These are phyloP conservation scores for Cervus canadensis DNA, from an alignment of 2,113 vertebrate genomes.

Conservation along the genomic window DNA sequence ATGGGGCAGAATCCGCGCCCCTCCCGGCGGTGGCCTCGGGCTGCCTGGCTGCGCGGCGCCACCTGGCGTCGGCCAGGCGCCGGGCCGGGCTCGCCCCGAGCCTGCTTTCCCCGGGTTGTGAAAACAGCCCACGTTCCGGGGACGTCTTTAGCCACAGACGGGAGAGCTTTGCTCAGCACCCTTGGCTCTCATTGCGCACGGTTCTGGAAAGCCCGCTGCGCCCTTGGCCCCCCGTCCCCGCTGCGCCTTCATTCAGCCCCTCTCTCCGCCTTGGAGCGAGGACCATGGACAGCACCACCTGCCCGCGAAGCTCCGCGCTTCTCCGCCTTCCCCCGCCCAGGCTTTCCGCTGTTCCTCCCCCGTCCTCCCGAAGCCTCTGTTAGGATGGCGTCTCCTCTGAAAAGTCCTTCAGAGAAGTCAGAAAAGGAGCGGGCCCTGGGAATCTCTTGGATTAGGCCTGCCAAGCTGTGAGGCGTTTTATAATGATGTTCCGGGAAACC, in stretches of 20 bases:
- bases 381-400: not conserved
- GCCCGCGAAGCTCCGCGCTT: accelerated
- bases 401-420: not conserved
- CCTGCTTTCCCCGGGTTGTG: accelerated
- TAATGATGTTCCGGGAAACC: not conserved
- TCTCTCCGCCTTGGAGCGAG: not conserved
- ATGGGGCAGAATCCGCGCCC: accelerated
- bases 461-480: not conserved
- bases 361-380: not conserved
- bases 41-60: slow-evolving; percentile 79
- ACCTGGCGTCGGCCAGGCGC: slow-evolving; percentile 74
- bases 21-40: accelerated
- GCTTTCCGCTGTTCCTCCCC: accelerated
- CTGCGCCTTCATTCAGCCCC: not conserved
- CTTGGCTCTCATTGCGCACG: not conserved
- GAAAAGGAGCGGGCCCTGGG: not conserved
- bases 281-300: not conserved
- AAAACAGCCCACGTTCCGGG: accelerated
- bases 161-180: not conserved
- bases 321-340: not conserved
- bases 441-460: not conserved
- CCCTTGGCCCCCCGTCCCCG: not conserved
- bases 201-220: not conserved
- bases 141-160: not conserved
- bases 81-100: not conserved